These are phyloP conservation scores for Orius laevigatus DNA, from an alignment of 1,140 invertebrate species.

Conservation along the genomic window DNA sequence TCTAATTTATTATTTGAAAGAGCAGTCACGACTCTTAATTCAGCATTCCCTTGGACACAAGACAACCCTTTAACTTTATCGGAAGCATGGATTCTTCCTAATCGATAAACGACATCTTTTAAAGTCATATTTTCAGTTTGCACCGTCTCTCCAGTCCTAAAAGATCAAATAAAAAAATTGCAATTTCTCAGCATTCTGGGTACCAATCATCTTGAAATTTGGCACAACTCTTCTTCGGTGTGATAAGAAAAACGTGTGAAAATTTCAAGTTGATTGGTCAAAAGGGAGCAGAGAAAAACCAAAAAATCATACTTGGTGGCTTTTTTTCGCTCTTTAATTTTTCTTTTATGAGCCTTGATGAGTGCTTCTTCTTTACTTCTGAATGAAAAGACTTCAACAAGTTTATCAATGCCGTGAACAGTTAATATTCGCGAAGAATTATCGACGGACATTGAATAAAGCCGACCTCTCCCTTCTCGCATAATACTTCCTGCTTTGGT, in stretches of 20 bases:
- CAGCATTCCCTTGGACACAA: slow-evolving; percentile 46
- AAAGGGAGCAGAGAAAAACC: slow-evolving; percentile 1
- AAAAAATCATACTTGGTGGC: slow-evolving; percentile 31
- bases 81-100: slow-evolving; percentile 44
- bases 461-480: slow-evolving; percentile 54
- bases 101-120: slow-evolving; percentile 55
- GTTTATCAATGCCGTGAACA: slow-evolving; percentile 67
- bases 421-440: slow-evolving; percentile 47
- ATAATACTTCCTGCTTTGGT: slow-evolving; percentile 58
- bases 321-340: slow-evolving; percentile 55
- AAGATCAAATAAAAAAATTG: slow-evolving; percentile 20
- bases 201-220: no score
- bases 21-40: slow-evolving; percentile 41
- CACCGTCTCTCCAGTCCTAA: slow-evolving; percentile 14
- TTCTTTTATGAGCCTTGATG: slow-evolving; percentile 47
- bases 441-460: slow-evolving; percentile 48
- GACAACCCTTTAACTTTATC: slow-evolving; percentile 54
- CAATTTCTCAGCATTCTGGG: slow-evolving; percentile 34
- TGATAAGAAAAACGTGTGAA: no score
- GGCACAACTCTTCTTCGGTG: no score
- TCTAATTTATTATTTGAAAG: slow-evolving; percentile 52
- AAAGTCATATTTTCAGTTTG: slow-evolving; percentile 27
- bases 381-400: slow-evolving; percentile 72
- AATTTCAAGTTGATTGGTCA: no score
- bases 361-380: slow-evolving; percentile 56